A percentile compares a stretch with the other conserved stretches of the same genome.
Conservation (phyloP, 2,113 vertebrate genomes). For the Tretioscincus oriximinensis region DNA sequence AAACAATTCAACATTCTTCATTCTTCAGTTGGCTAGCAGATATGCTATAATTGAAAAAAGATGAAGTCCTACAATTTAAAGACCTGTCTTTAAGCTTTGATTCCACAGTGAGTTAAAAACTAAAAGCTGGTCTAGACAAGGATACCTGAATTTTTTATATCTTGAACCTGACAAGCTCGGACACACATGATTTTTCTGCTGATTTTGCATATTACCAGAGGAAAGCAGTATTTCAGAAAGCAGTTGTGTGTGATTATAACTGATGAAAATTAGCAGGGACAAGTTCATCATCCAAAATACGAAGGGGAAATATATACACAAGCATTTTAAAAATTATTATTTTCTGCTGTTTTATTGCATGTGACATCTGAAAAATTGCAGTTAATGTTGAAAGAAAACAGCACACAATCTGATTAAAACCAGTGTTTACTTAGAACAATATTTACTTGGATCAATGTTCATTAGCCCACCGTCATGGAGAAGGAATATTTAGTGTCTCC, state of each 20-base stretch:
- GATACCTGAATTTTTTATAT: no score
- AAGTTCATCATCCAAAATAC: neutral
- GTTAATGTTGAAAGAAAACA: neutral
- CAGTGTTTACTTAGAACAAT: neutral
- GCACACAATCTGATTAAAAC: neutral
- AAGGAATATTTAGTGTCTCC: neutral
- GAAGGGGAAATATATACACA: neutral
- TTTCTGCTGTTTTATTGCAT: neutral
- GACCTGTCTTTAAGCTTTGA: neutral
- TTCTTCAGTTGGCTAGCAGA: neutral
- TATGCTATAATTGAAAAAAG: neutral
- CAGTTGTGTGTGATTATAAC: neutral
- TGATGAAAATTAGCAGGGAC: neutral
- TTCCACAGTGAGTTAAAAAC: no score
- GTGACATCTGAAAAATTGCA: neutral
- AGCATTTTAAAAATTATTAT: neutral
- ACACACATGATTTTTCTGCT: neutral
- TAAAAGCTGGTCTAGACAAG: no score
- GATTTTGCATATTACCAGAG: neutral
- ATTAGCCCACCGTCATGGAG: neutral
- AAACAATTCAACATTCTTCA: neutral
- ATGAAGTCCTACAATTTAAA: neutral
- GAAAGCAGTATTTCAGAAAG: neutral
- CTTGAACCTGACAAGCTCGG: no score
- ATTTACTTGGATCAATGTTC: neutral